Conservation (phyloP, 2,888 invertebrate genomes). For the Chydorus sphaericus region DNA sequence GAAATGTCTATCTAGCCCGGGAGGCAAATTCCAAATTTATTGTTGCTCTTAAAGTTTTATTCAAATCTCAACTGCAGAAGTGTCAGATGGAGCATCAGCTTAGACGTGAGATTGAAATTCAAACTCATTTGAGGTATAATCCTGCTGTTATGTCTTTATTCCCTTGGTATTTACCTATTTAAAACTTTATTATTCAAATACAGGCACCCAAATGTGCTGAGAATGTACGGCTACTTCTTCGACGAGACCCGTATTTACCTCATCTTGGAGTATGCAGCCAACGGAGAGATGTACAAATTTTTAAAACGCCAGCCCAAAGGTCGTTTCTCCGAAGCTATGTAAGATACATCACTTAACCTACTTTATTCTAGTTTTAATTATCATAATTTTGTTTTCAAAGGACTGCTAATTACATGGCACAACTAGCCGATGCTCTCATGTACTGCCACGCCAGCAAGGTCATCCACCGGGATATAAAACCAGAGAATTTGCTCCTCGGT, state of each 20-base stretch:
- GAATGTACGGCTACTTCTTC: constrained; percentile 89
- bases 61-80: constrained; percentile 74
- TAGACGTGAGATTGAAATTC: constrained; percentile 91
- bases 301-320: constrained; percentile 51
- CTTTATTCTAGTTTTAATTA: no score
- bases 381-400: constrained; percentile 19
- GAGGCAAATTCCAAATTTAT: constrained; percentile 73
- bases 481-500: constrained; percentile 82
- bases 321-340: constrained; percentile 53
- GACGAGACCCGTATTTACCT: constrained; percentile 84
- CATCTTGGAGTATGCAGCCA: constrained; percentile 86
- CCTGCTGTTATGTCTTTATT: no score
- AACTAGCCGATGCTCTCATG: constrained; percentile 68
- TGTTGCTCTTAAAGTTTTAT: constrained; percentile 74
- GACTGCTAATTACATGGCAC: constrained; percentile 67
- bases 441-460: constrained; percentile 76
- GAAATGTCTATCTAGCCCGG: constrained; percentile 86
- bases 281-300: constrained; percentile 55
- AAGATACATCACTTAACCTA: no score
- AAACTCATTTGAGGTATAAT: constrained; percentile 66
- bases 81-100: constrained; percentile 87
- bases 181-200: no score
- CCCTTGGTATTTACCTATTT: no score
- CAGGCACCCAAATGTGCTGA: constrained; percentile 74
- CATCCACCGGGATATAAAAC: constrained; percentile 72